Conservation (phyloP, 2,113 vertebrate species). For the Cnemophilus loriae region DNA sequence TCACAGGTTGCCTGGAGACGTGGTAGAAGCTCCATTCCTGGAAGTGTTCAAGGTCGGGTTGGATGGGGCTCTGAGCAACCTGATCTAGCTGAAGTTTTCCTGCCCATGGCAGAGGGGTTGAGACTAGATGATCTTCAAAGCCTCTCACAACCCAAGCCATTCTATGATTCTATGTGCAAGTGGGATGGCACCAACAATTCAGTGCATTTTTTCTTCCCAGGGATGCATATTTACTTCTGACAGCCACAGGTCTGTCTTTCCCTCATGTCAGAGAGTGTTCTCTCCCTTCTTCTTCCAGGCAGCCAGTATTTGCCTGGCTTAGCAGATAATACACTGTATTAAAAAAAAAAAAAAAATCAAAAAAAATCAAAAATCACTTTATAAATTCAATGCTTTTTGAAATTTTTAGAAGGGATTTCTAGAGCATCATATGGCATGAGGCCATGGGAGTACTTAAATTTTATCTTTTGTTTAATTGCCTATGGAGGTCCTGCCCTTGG, state of each 20-base stretch:
- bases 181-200: neutral
- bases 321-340: neutral
- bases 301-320: neutral
- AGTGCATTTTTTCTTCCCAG: neutral
- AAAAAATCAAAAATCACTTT: neutral
- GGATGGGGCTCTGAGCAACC: neutral
- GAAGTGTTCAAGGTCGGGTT: neutral
- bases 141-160: neutral
- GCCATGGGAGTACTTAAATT: neutral
- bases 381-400: neutral
- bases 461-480: neutral
- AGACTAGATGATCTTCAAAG: neutral
- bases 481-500: neutral
- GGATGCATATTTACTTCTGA: neutral
- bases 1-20: neutral
- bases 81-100: neutral
- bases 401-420: neutral
- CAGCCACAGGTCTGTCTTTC: neutral
- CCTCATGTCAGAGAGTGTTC: neutral
- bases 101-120: neutral
- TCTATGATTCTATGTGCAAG: neutral
- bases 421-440: neutral
- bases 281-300: neutral
- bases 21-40: neutral
- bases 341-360: neutral